Conservation (phyloP, 2,797 vertebrate species). For the Muscicapa comitata region DNA sequence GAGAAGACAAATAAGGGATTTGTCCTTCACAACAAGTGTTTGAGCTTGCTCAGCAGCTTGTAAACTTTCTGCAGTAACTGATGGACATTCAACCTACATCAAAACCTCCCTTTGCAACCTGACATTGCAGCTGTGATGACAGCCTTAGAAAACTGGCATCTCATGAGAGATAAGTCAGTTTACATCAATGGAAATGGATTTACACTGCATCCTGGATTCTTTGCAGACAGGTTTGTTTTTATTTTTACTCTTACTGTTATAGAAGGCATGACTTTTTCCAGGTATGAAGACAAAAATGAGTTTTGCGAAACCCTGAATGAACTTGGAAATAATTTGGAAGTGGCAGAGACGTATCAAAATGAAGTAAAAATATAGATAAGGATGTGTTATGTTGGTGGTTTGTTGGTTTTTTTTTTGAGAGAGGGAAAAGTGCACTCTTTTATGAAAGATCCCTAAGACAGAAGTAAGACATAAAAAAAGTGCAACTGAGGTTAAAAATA, state of each 20-base stretch:
- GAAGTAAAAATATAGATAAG: not conserved
- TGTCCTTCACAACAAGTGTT: not conserved
- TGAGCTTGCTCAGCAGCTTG: not conserved
- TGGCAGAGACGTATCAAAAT: not conserved
- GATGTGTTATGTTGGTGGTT: not conserved
- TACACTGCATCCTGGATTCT: not conserved
- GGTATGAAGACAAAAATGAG: not conserved
- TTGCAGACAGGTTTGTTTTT: not conserved
- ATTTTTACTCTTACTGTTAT: not conserved
- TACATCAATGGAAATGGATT: not conserved
- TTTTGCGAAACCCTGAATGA: not conserved
- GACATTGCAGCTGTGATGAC: not conserved
- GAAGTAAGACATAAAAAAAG: not conserved
- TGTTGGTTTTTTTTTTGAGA: not conserved
- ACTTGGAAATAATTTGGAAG: not conserved
- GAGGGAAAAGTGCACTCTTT: not conserved
- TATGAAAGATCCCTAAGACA: not conserved
- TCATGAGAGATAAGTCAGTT: not conserved
- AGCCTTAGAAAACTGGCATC: not conserved
- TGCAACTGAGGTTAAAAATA: not conserved
- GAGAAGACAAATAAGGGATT: not conserved
- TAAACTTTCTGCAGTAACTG: not conserved
- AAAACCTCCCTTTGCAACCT: conserved; percentile 11
- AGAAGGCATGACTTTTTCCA: not conserved
- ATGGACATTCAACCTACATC: not conserved